A percentile compares a stretch with the other conserved stretches of the same genome.
These are phyloP conservation scores for Mus pahari DNA, from an alignment of 2,113 vertebrate genomes.

Conservation along the genomic window DNA sequence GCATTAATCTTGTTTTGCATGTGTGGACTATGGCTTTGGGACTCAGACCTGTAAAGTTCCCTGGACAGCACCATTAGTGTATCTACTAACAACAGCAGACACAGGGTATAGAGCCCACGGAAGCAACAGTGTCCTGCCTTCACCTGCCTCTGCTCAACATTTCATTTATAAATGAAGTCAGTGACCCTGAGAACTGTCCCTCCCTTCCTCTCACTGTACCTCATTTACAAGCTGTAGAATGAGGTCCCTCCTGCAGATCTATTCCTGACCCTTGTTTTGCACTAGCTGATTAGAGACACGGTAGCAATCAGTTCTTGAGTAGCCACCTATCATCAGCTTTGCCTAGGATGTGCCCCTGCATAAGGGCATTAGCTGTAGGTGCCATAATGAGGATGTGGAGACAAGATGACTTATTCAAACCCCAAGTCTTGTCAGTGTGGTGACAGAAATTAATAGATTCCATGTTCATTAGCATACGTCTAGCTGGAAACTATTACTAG, in stretches of 20 bases:
- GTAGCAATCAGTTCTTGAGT: background rate
- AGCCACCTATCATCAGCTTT: background rate
- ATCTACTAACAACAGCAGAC: background rate
- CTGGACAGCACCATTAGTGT: background rate
- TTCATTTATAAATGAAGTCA: background rate
- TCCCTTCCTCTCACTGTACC: background rate
- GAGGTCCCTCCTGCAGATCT: background rate
- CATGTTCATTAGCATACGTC: constrained; percentile 33
- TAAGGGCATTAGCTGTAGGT: background rate
- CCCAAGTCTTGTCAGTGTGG: constrained; percentile 32
- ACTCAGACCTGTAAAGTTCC: background rate
- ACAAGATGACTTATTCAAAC: constrained; percentile 44
- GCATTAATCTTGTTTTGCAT: background rate
- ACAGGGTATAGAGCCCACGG: fast-evolving
- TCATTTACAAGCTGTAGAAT: background rate
- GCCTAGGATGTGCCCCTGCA: background rate
- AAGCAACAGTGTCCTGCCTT: background rate
- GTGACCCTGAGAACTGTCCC: background rate
- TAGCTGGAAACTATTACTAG: constrained; percentile 50
- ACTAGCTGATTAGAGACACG: background rate
- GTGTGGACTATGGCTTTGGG: background rate
- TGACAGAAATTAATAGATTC: constrained; percentile 43
- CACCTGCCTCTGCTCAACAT: background rate
- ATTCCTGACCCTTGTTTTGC: background rate
- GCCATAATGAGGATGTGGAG: background rate